Evolutionary conservation across 2,113 vertebrate genomes (phyloP), one percentile per base, ranked within the genome.

Genomic region (Haemorhous mexicanus): DNA sequence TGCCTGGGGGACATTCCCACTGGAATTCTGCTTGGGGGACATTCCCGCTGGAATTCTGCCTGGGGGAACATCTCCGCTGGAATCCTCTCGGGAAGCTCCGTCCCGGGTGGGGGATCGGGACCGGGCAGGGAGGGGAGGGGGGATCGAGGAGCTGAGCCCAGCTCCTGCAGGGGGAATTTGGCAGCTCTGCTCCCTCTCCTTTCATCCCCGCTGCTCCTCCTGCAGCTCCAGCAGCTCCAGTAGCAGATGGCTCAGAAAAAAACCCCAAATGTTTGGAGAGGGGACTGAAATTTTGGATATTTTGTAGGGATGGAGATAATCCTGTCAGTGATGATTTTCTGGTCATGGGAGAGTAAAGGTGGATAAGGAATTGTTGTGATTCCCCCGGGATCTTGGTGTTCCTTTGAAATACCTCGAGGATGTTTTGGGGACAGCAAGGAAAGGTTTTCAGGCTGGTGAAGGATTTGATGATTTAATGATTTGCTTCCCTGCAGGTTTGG

Each of bases 111-210:
- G 20, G 53, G 23, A 6, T 11, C 23, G 0, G 64, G 3, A 0
- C 8, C n/a, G 16, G 6, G 0, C 16, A 16, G 47, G 64, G 73
- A 76, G 82, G 79, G 22, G 87, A 76, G 74, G 43, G 35, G 53
- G 72, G 52, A 37, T 77, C 27, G 75, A 23, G 2, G 11, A 72
- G 87, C 78, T 4, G 56, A 86, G 94, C 89, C 37, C 5, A 44
- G 76, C 61, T 17, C 30, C 88, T 41, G 0, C 70, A 8, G 73
- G n/a, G 39, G 43, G 20, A 7, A 13, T 56, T 62, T 87, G 91
- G 93, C 97, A 96, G 86, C 88, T 55, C 59, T 0, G 9, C 30
- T 78, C 72, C 19, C 89, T 85, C 88, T 53, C 68, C 78, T 95
- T 88, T 93, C 90, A 87, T 85, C 89, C 19, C 27, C 21, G 27